phyloP scores from a whole-genome alignment of 2,888 invertebrate genomes.

The Heliconius ismenius region DNA sequence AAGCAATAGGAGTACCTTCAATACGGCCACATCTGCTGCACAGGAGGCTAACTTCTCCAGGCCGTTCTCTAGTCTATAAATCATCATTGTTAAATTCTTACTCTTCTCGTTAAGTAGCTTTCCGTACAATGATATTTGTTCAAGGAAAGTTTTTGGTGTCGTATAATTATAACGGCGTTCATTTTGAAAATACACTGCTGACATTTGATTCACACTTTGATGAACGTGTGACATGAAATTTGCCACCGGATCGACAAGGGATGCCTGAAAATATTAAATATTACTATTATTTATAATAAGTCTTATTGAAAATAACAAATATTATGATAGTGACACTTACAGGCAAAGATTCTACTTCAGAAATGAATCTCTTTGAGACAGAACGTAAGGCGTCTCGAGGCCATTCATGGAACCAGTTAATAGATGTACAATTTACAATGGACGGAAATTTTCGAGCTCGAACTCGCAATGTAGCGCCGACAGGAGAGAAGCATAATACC shows the following conservation, averaged over 20 bases:
- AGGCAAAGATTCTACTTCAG: constrained; percentile 88
- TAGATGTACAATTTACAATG: constrained; percentile 94
- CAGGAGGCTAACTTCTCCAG: constrained; percentile 93
- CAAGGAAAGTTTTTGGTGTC: constrained; percentile 97
- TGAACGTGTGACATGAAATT: constrained; percentile 96
- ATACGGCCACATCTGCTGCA: constrained; percentile 90
- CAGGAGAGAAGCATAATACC: constrained; percentile 96
- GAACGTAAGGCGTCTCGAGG: constrained; percentile 94
- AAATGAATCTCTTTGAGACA: constrained; percentile 91
- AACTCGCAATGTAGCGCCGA: constrained; percentile 92
- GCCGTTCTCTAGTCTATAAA: constrained; percentile 91
- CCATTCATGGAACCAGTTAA: constrained; percentile 99
- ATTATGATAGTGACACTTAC: constrained; percentile 60
- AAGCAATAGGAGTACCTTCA: constrained; percentile 83
- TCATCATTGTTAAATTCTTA: constrained; percentile 86
- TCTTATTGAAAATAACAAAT: not conserved
- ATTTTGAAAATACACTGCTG: constrained; percentile 88
- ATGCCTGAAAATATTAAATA: constrained; percentile 60
- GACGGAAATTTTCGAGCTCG: constrained; percentile 97
- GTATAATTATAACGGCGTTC: constrained; percentile 97
- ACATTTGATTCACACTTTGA: constrained; percentile 92
- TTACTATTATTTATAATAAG: not conserved
- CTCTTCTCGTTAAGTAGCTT: constrained; percentile 87
- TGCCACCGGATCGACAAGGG: constrained; percentile 85
- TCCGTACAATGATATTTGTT: constrained; percentile 92